These are phyloP conservation scores for Phylloscopus trochilus DNA, from an alignment of 2,113 vertebrate species.

Conservation along the genomic window DNA sequence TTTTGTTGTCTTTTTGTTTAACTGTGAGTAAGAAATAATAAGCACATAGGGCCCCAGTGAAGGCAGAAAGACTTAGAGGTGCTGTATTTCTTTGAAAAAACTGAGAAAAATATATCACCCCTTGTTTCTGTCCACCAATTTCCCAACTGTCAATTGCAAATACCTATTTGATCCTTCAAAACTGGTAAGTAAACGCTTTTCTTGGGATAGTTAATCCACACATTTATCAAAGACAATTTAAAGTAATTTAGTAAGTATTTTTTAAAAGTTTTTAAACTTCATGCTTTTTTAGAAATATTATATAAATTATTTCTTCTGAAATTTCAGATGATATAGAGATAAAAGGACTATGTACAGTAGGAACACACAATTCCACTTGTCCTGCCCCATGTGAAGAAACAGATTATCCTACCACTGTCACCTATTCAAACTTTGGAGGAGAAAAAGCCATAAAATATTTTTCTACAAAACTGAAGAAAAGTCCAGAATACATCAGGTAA, in stretches of 20 bases:
- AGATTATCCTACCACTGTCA: slow-evolving; percentile 68
- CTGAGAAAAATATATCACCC: not conserved
- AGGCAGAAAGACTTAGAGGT: not conserved
- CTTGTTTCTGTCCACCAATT: not conserved
- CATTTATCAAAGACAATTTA: not conserved
- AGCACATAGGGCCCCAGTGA: not conserved
- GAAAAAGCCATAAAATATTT: slow-evolving; percentile 56
- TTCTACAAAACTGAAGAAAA: slow-evolving; percentile 71
- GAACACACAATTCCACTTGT: slow-evolving; percentile 76
- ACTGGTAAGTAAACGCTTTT: not conserved
- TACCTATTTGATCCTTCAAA: not conserved
- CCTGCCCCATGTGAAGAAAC: slow-evolving; percentile 75
- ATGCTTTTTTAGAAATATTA: not conserved
- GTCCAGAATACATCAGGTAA: slow-evolving; percentile 69
- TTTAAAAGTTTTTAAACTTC: not conserved
- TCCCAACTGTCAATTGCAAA: not conserved
- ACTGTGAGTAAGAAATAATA: not conserved
- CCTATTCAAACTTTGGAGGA: slow-evolving; percentile 75
- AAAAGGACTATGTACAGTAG: slow-evolving; percentile 68
- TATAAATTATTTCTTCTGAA: not conserved
- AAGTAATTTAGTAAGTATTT: not conserved
- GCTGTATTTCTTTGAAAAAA: not conserved
- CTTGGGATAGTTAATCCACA: not conserved
- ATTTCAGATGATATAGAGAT: slow-evolving; percentile 71
- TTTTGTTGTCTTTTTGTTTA: not conserved